phyloP scores from a whole-genome alignment of 2,888 invertebrate species.

The Himalopsyche kuldschensis region DNA sequence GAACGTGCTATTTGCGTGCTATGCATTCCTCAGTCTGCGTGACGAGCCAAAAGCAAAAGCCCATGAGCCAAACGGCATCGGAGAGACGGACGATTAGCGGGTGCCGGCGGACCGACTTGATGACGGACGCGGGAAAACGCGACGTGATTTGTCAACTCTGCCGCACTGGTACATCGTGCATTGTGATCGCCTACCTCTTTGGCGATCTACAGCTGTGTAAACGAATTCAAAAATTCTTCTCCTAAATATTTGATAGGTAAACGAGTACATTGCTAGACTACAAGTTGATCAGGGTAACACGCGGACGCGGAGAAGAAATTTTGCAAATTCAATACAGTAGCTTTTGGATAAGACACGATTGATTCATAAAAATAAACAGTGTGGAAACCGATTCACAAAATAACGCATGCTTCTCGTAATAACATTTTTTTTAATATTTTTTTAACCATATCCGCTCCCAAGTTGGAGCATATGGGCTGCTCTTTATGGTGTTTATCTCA shows the following conservation, averaged over 20 bases:
- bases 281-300: not conserved
- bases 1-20: constrained; percentile 21
- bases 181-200: not conserved
- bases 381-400: no score
- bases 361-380: no score
- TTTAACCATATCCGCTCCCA: no score
- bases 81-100: not conserved
- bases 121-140: not conserved
- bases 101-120: not conserved
- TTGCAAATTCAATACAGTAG: no score
- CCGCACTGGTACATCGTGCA: not conserved
- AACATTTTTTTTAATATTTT: no score
- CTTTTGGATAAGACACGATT: no score
- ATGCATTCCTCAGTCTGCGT: not conserved
- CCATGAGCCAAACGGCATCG: not conserved
- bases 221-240: not conserved
- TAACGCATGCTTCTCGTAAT: no score
- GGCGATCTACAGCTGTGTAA: not conserved
- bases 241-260: not conserved
- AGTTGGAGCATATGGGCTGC: no score
- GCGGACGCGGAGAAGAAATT: not conserved
- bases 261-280: not conserved
- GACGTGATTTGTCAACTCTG: not conserved
- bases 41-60: not conserved
- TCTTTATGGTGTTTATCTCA: no score